These are phyloP conservation scores for Bombus waltoni DNA, from an alignment of 1,140 invertebrate genomes.

Conservation along the genomic window DNA sequence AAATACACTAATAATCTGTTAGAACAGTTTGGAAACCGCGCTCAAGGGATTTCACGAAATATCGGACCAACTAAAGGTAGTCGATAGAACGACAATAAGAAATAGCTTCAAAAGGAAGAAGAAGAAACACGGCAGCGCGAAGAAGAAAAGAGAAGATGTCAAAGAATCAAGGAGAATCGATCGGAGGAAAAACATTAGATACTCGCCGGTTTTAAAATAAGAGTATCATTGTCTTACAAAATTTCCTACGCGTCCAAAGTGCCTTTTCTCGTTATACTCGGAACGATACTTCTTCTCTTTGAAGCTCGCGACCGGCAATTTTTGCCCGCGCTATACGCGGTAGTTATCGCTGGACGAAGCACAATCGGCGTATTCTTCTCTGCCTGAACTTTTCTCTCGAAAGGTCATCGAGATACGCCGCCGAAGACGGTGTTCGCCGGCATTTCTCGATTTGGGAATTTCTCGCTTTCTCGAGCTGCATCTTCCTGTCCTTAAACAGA, in stretches of 20 bases:
- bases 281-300: not conserved
- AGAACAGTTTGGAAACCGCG: too few relatives aligned
- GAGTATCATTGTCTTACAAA: not conserved
- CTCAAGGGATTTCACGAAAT: too few relatives aligned
- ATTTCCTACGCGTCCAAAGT: not conserved
- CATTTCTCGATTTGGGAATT: conserved; percentile 54
- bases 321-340: not conserved
- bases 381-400: conserved; percentile 20
- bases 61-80: too few relatives aligned
- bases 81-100: too few relatives aligned
- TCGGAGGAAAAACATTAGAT: not conserved
- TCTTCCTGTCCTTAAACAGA: conserved; percentile 32
- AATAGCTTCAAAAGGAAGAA: too few relatives aligned
- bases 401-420: conserved; percentile 44
- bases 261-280: too few relatives aligned
- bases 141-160: not conserved
- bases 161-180: not conserved
- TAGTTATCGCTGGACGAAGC: not conserved
- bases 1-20: too few relatives aligned
- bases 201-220: not conserved
- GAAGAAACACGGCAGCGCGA: too few relatives aligned
- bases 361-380: conserved; percentile 45
- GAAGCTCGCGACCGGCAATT: not conserved
- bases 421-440: conserved; percentile 24
- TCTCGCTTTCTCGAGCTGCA: conserved; percentile 37